These are phyloP conservation scores for Temnothorax nylanderi DNA, from an alignment of 1,140 invertebrate species.

Conservation along the genomic window DNA sequence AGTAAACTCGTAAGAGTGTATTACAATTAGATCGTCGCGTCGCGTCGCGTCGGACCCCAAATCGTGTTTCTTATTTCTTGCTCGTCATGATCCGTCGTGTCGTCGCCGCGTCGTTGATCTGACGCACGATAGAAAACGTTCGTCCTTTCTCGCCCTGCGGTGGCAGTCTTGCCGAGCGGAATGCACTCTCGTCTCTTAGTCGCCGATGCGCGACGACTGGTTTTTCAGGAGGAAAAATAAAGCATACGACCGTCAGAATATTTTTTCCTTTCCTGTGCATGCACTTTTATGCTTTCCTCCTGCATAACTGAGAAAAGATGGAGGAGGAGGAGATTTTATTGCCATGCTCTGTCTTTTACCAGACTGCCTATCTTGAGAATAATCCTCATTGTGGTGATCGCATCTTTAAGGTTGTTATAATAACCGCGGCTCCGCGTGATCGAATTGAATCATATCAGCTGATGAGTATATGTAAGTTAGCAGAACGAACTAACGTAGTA, in stretches of 20 bases:
- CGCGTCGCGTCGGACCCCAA: not conserved
- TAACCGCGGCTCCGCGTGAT: not conserved
- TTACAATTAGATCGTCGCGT: too few relatives aligned
- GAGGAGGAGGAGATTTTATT: constrained; percentile 13
- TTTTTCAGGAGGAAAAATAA: constrained; percentile 71
- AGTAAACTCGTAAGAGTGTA: too few relatives aligned
- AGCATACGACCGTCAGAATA: constrained; percentile 47
- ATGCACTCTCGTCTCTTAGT: constrained; percentile 68
- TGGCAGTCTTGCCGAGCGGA: constrained; percentile 25
- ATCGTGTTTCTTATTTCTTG: not conserved
- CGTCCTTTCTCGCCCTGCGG: constrained; percentile 58
- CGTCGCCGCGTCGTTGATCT: not conserved
- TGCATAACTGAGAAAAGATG: not conserved
- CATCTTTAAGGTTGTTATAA: not conserved
- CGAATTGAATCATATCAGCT: constrained; percentile 44
- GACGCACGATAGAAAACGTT: constrained; percentile 30
- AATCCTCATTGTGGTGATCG: constrained; percentile 45
- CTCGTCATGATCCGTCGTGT: not conserved
- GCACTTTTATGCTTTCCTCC: not conserved
- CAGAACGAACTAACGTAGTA: not conserved
- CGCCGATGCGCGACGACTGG: constrained; percentile 60
- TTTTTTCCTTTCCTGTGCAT: constrained; percentile 44
- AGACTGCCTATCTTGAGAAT: constrained; percentile 49
- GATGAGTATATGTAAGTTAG: not conserved
- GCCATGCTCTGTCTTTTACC: not conserved